Evolutionary conservation across 2,797 vertebrate genomes (phyloP), one percentile per base, ranked within the genome.

Genomic region (Acanthiza pusilla): DNA sequence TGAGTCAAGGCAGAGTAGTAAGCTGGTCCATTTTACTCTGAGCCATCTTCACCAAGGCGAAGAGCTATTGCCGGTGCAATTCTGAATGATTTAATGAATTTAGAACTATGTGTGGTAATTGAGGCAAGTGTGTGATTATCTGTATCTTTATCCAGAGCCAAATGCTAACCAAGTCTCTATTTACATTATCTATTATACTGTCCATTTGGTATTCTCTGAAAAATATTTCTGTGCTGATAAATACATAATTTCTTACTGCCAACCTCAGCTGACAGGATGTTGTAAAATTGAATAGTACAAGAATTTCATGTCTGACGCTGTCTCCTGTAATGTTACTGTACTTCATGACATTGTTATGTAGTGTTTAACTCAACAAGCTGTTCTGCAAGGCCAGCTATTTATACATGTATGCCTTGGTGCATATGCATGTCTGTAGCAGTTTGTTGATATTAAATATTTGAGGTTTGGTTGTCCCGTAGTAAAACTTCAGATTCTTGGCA

Each of bases 331-430:
- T 86, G 70, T 78, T 72, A 7, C 13, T 77, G 60, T 73, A 34
- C 70, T 65, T 95, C 89, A 96, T 86, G 62, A 53, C 94, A 90
- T 96, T 94, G 80, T 90, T 96, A 93, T 95, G 91, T 54, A 30
- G 71, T 95, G 92, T 87, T 96, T 96, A 72, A 90, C 60, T 85
- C 71, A 26, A 29, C 29, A 7, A 73, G 70, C 48, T 89, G 2
- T 82, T 75, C 62, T 81, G 61, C 67, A 60, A 21, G 72, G 36
- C 74, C 58, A 87, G 66, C 84, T 87, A 25, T 78, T 87, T 50
- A 57, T 63, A 50, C 0, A 4, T 93, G 0, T 43, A 72, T 78
- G 48, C 32, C 40, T 8, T 48, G 50, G n/a, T 84, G 25, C 9
- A 4, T 70, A 21, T 68, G 90, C 72, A 36, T 42, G 45, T 66